Percentiles rank a stretch among this genome's conserved stretches.
phyloP scores from a whole-genome alignment of 2,888 invertebrate species.

The Uropetala carovei region DNA sequence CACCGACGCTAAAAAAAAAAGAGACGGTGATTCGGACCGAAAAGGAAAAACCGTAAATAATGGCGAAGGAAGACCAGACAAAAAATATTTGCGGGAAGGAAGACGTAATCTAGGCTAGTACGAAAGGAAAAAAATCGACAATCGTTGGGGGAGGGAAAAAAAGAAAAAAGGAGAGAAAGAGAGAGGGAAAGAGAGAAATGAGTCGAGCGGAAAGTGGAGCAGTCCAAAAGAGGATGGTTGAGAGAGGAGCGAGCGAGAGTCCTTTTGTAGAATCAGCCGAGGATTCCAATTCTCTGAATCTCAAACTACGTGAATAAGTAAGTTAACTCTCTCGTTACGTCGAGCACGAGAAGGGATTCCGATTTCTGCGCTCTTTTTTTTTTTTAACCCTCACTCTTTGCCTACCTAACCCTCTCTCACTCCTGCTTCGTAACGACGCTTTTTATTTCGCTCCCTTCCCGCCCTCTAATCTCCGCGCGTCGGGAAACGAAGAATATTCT shows the following conservation, averaged over 20 bases:
- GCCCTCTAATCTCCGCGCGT: not conserved
- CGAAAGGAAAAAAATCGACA: not conserved
- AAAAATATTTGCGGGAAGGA: not conserved
- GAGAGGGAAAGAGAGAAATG: not conserved
- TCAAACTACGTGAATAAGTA: constrained; percentile 57
- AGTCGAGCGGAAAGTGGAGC: not conserved
- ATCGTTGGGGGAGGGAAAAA: not conserved
- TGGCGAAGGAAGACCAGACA: not conserved
- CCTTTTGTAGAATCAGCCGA: constrained; percentile 47
- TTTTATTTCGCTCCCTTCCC: not conserved
- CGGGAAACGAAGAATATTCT: not conserved
- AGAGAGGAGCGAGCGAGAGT: not conserved
- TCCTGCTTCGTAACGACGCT: not conserved
- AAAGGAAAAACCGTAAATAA: not conserved
- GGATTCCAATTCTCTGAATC: constrained; percentile 38
- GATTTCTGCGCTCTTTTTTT: not conserved
- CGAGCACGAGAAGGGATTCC: constrained; percentile 17
- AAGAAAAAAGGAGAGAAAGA: not conserved
- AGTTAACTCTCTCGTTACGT: constrained; percentile 38
- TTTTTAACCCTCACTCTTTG: not conserved
- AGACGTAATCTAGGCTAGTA: not conserved
- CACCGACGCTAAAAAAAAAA: not conserved
- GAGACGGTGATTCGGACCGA: not conserved
- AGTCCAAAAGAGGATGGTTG: not conserved
- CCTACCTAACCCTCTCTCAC: not conserved